These are phyloP conservation scores for Microhierax caerulescens DNA, from an alignment of 2,797 vertebrate genomes.

Conservation along the genomic window DNA sequence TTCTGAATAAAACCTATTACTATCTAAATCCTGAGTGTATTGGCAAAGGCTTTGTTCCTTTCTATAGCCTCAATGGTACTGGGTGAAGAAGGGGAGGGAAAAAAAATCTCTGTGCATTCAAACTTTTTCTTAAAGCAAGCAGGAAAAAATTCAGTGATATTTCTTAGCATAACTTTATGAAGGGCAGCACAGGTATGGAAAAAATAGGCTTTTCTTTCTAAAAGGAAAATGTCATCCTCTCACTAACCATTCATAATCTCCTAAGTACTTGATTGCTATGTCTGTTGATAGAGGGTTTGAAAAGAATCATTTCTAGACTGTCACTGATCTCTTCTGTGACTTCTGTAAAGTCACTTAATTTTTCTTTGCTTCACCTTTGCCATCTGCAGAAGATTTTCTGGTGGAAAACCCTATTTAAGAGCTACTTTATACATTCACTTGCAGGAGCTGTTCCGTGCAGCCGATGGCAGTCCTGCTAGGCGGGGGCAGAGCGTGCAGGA, in stretches of 20 bases:
- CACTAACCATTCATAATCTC: background rate
- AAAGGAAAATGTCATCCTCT: background rate
- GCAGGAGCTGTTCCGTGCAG: background rate
- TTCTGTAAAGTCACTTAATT: background rate
- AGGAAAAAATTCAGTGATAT: background rate
- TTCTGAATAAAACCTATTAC: background rate
- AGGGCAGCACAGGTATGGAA: background rate
- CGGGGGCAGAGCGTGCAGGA: fast-evolving
- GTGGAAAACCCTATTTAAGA: background rate
- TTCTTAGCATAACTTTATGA: background rate
- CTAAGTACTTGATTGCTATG: background rate
- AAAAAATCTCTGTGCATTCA: fast-evolving
- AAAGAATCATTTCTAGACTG: background rate
- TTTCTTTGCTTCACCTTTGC: slow-evolving; percentile 9
- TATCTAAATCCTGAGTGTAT: background rate
- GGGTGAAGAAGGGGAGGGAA: background rate
- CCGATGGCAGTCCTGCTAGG: fast-evolving
- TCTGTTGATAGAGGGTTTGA: background rate
- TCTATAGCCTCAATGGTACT: background rate
- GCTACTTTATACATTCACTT: background rate
- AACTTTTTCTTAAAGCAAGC: background rate
- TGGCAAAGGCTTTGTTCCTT: background rate
- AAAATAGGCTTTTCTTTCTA: background rate
- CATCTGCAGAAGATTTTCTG: background rate
- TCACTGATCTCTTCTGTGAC: background rate